phyloP scores from a whole-genome alignment of 2,113 vertebrate species.

The Columba janthina region DNA sequence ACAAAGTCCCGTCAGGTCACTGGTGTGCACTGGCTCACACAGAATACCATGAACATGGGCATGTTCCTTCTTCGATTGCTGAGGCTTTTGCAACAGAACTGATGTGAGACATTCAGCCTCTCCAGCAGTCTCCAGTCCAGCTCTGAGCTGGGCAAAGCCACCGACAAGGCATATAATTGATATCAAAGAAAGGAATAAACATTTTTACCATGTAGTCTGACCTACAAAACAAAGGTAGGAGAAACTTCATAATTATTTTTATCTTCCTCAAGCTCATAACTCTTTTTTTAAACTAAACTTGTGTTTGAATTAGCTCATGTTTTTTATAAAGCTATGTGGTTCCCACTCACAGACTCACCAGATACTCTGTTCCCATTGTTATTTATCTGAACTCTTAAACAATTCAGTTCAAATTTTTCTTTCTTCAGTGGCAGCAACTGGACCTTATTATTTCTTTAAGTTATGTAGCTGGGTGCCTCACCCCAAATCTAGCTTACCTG shows the following conservation, averaged over 20 bases:
- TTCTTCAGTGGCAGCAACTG: not conserved
- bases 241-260: not conserved
- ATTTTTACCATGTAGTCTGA: not conserved
- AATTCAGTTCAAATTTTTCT: not conserved
- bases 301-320: not conserved
- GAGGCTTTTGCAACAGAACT: not conserved
- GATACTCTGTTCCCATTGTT: not conserved
- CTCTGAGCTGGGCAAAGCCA: not conserved
- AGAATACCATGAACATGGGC: fast-evolving
- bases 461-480: not conserved
- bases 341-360: not conserved
- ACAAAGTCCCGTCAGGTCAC: not conserved
- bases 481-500: not conserved
- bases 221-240: not conserved
- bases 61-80: not conserved
- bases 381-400: not conserved
- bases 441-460: not conserved
- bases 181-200: not conserved
- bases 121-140: not conserved
- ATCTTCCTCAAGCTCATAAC: not conserved
- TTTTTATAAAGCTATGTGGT: not conserved
- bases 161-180: not conserved
- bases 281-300: not conserved
- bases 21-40: not conserved
- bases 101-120: not conserved